Base-by-base conservation (phyloP, 1,140 invertebrate genomes). In the Megalopta genalis region DNA sequence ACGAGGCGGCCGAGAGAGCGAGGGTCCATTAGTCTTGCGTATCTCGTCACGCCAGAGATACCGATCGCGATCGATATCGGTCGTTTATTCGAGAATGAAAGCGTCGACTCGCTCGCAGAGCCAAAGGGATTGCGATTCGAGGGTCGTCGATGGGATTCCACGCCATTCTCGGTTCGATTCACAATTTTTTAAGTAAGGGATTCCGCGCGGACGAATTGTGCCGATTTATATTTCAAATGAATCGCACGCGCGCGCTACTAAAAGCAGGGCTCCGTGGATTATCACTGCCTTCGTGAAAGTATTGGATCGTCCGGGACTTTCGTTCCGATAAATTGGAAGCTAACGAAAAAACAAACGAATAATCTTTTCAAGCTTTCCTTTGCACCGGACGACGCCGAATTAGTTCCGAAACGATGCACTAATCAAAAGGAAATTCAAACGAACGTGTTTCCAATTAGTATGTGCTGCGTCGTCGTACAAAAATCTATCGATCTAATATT, bases 41-140 rank as follows among this genome's bases (percentile, higher is more conserved):
- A 85, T 89, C 81, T 87, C 87, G 88, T 90, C 89, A 87, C 88
- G 81, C 82, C 52, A 74, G 25, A 81, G 88, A 89, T 89, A 89
- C 80, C 81, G 88, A 89, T 90, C 88, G 83, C 74, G 90, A 91
- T 91, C 87, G 82, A 78, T 91, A 90, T 91, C 90, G 75, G 68
- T 83, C 76, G 82, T 86, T 85, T 86, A 87, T 83, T 82, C 80
- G 84, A 83, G 84, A 85, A 88, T 86, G 85, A 84, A 80, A 81
- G 83, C 84, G 84, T 73, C 78, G 87, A 52, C 64, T 85, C 83
- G 66, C 75, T 85, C 81, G 67, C 74, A 77, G 57, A 59, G 70
- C 81, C 70, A 68, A 62, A 71, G 80, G 69, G 79, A 73, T 81
- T 65, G 64, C 79, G 83, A 74, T 57, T 74, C 71, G 54, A 42